Evolutionary conservation across 1,140 invertebrate species (phyloP).

Genomic region (Trachymyrmex septentrionalis): DNA sequence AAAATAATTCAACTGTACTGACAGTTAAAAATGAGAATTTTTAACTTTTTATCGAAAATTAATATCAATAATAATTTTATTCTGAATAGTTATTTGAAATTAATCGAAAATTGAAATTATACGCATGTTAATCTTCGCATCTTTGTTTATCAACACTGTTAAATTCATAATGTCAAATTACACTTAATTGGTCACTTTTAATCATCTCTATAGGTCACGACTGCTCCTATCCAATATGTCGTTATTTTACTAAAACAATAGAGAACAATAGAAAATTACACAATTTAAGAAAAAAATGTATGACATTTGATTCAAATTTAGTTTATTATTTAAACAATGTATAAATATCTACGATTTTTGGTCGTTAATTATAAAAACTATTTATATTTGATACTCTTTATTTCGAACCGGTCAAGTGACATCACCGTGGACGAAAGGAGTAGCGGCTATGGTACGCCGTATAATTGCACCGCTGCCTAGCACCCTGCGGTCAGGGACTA

Average conservation of each 20-base stretch:
- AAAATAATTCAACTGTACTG: neutral
- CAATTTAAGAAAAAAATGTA: too few relatives aligned
- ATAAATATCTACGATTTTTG: neutral
- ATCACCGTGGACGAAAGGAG: neutral
- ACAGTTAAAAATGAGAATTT: neutral
- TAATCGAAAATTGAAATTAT: neutral
- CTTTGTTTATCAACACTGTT: too few relatives aligned
- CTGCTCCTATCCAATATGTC: too few relatives aligned
- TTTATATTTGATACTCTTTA: neutral
- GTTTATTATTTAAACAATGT: too few relatives aligned
- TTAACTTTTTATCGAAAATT: neutral
- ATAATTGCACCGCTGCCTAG: slow-evolving; percentile 36
- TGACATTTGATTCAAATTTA: too few relatives aligned
- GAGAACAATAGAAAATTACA: too few relatives aligned
- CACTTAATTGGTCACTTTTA: too few relatives aligned
- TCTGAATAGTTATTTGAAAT: neutral
- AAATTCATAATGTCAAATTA: too few relatives aligned
- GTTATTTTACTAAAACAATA: too few relatives aligned
- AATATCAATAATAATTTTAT: neutral
- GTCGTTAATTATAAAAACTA: neutral
- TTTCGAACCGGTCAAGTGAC: neutral
- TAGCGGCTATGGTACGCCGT: neutral
- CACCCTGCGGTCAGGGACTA: slow-evolving; percentile 14
- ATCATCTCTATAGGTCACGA: too few relatives aligned
- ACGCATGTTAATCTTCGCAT: neutral